Percentiles rank a stretch among this genome's conserved stretches.
Evolutionary conservation across 64 coral and sea anemone genomes (phyloP).

Genomic region (Dendrophyllia cribrosa): DNA sequence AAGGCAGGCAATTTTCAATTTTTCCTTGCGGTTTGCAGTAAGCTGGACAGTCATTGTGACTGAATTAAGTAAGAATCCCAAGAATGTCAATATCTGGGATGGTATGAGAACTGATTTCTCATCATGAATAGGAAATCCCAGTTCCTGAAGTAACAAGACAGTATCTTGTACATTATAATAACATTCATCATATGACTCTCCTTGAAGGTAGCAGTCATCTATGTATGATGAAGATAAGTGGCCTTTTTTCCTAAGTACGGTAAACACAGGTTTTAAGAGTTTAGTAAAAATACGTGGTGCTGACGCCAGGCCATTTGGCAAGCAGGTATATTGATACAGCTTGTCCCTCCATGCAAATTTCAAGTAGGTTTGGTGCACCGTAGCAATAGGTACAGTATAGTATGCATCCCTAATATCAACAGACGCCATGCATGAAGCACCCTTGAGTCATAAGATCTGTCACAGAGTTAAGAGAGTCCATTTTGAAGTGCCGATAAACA

Average conservation of each 20-base stretch:
- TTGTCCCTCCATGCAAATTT: constrained; percentile 54
- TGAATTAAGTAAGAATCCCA: constrained; percentile 39
- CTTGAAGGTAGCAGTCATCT: constrained; percentile 24
- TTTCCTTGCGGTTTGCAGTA: background rate
- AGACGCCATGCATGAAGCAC: constrained; percentile 15
- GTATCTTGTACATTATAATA: background rate
- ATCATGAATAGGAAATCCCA: constrained; percentile 13
- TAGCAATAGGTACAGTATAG: constrained; percentile 25
- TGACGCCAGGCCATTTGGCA: constrained; percentile 52
- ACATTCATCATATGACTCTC: constrained; percentile 20
- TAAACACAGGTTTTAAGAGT: constrained; percentile 29
- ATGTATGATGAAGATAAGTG: constrained; percentile 29
- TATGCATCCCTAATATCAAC: constrained; percentile 50
- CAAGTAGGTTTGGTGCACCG: constrained; percentile 28
- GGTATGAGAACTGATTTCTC: constrained; percentile 29
- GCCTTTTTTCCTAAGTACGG: constrained; percentile 23
- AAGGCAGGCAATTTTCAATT: background rate
- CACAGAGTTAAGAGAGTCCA: constrained; percentile 43
- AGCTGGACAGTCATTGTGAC: constrained; percentile 32
- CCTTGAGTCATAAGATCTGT: constrained; percentile 13
- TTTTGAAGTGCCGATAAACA: constrained; percentile 47
- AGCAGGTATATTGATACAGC: constrained; percentile 56
- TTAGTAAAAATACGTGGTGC: constrained; percentile 41
- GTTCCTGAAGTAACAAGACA: background rate
- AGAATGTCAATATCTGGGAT: constrained; percentile 2